A percentile compares a stretch with the other conserved stretches of the same genome.
Conservation (phyloP, 1,140 invertebrate species). For the Philopotamus ludificatus region DNA sequence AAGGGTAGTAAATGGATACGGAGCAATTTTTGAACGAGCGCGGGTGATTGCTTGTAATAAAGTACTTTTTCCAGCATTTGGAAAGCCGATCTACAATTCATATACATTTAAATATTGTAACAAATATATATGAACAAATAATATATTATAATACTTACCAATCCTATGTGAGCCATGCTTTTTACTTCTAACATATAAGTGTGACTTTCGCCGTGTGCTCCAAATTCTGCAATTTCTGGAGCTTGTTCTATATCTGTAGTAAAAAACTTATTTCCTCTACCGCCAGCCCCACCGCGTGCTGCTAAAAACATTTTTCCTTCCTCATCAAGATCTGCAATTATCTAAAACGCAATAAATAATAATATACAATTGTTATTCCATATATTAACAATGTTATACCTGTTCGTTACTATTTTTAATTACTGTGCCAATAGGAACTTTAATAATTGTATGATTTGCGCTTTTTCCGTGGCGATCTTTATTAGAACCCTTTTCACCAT, state of each 20-base stretch:
- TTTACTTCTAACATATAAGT: slow-evolving; percentile 79
- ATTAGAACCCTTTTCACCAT: slow-evolving; percentile 71
- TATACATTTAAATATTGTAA: slow-evolving; percentile 34
- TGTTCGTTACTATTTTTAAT: slow-evolving; percentile 68
- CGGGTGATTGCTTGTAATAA: slow-evolving; percentile 85
- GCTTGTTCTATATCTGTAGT: slow-evolving; percentile 76
- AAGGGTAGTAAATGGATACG: slow-evolving; percentile 96
- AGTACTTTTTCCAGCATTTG: slow-evolving; percentile 97
- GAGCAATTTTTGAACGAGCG: slow-evolving; percentile 90
- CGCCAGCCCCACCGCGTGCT: slow-evolving; percentile 91
- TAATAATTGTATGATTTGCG: slow-evolving; percentile 73
- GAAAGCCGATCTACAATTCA: slow-evolving; percentile 87
- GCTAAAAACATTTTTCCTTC: slow-evolving; percentile 85
- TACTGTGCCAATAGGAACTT: slow-evolving; percentile 88
- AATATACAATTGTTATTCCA: no score
- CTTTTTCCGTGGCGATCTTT: slow-evolving; percentile 86
- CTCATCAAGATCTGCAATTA: slow-evolving; percentile 70
- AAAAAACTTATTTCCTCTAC: slow-evolving; percentile 93
- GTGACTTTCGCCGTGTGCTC: slow-evolving; percentile 78
- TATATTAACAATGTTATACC: no score
- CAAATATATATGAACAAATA: no score
- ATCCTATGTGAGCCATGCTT: slow-evolving; percentile 91
- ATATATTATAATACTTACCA: slow-evolving; percentile 71
- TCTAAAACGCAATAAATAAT: slow-evolving; percentile 27
- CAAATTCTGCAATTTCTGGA: slow-evolving; percentile 84